Evolutionary conservation across 1,140 invertebrate genomes (phyloP).

Genomic region (Ceratina calcarata): DNA sequence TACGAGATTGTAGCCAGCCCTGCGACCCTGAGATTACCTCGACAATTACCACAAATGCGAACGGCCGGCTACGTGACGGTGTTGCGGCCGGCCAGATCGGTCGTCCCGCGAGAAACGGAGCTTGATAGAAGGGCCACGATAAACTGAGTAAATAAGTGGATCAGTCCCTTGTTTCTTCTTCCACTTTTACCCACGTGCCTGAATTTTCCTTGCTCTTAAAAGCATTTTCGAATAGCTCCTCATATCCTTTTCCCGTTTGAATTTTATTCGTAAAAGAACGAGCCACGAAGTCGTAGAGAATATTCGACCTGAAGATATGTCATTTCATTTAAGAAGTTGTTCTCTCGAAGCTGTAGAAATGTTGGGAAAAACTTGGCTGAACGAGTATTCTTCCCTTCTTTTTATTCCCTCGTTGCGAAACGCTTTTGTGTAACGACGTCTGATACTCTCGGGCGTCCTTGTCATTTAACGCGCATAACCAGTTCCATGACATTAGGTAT

Average conservation of each 20-base stretch:
- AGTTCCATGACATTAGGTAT: neutral
- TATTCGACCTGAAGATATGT: neutral
- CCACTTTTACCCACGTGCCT: neutral
- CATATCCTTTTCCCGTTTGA: no score
- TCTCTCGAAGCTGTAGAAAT: neutral
- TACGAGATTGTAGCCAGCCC: conserved; percentile 4
- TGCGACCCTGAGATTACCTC: conserved; percentile 30
- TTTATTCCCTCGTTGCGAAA: conserved; percentile 34
- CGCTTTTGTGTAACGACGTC: conserved; percentile 37
- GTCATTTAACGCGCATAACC: conserved; percentile 29
- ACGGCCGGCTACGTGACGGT: conserved; percentile 19
- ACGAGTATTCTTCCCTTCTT: neutral
- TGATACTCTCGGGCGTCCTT: conserved; percentile 20
- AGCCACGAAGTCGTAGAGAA: neutral
- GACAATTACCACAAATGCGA: conserved; percentile 44
- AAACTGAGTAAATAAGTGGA: conserved; percentile 5
- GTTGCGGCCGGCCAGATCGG: conserved; percentile 9
- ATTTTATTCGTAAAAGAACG: neutral
- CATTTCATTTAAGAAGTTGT: neutral
- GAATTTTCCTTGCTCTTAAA: no score
- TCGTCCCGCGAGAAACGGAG: neutral
- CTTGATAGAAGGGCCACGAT: conserved; percentile 10
- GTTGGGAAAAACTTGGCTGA: neutral
- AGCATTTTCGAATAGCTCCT: no score
- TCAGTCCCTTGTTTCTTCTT: neutral